A percentile compares a stretch with the other conserved stretches of the same genome.
These are phyloP conservation scores for Nothoprocta pentlandii DNA, from an alignment of 2,113 vertebrate species.

Conservation along the genomic window DNA sequence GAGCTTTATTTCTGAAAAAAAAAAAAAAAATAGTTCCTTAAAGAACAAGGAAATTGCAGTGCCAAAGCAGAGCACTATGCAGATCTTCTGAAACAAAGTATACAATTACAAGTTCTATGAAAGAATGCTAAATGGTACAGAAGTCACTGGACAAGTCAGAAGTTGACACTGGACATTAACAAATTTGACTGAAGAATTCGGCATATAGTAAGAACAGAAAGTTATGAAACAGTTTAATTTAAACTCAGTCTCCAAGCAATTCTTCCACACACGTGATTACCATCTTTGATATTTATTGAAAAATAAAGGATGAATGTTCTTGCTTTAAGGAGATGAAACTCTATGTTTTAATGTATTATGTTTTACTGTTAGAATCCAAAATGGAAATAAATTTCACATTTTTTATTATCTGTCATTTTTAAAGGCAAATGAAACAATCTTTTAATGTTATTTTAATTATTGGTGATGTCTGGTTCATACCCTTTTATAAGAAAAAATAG, in stretches of 20 bases:
- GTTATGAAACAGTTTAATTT: accelerated
- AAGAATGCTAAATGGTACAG: background rate
- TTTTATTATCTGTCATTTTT: background rate
- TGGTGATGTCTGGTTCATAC: background rate
- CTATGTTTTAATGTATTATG: background rate
- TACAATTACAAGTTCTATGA: background rate
- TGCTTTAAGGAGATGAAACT: background rate
- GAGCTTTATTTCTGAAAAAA: too few relatives aligned
- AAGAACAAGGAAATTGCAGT: background rate
- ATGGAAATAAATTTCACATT: background rate
- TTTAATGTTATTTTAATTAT: background rate
- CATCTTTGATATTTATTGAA: background rate
- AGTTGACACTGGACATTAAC: background rate
- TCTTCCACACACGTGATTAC: background rate
- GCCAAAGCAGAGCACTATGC: background rate
- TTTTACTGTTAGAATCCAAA: background rate
- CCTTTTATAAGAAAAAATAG: background rate
- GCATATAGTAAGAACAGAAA: background rate
- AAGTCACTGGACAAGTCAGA: background rate
- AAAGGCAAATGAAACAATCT: accelerated
- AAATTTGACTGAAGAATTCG: background rate
- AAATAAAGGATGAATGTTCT: background rate
- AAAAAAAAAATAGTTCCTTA: background rate
- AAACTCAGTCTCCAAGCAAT: background rate
- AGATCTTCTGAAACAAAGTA: background rate